Conservation (phyloP, 2,797 vertebrate species). For the Lerista edwardsae region DNA sequence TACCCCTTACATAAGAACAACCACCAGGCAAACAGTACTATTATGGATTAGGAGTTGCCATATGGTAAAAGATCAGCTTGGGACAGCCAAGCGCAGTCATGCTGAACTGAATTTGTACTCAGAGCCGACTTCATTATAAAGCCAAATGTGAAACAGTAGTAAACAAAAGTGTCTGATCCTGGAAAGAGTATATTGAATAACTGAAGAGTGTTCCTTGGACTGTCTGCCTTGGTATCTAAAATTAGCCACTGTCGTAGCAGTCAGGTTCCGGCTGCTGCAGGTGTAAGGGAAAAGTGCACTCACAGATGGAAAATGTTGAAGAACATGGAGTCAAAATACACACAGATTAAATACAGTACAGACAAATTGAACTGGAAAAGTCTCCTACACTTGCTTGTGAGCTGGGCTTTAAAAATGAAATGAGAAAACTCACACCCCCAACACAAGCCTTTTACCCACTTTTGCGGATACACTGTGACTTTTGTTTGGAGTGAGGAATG, state of each 20-base stretch:
- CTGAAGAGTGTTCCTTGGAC: not conserved
- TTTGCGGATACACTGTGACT: no score
- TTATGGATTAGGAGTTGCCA: no score
- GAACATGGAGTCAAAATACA: no score
- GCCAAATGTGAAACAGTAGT: not conserved
- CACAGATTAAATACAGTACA: not conserved
- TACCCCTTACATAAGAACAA: not conserved
- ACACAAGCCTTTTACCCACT: no score
- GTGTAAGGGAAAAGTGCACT: not conserved
- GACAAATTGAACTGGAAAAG: not conserved
- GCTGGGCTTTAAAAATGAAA: no score
- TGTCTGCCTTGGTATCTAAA: not conserved
- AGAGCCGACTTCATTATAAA: not conserved
- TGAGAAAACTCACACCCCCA: not conserved
- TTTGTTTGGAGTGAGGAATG: no score
- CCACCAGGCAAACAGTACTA: not conserved
- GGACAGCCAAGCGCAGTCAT: no score
- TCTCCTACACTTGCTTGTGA: not conserved
- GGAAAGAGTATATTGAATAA: not conserved
- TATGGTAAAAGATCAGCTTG: not conserved
- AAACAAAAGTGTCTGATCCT: not conserved
- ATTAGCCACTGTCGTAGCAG: not conserved
- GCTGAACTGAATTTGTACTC: no score
- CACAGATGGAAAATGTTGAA: not conserved
- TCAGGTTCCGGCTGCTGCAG: no score